Conservation (phyloP, 2,888 invertebrate genomes). For the Rotaria magnacalcarata region DNA sequence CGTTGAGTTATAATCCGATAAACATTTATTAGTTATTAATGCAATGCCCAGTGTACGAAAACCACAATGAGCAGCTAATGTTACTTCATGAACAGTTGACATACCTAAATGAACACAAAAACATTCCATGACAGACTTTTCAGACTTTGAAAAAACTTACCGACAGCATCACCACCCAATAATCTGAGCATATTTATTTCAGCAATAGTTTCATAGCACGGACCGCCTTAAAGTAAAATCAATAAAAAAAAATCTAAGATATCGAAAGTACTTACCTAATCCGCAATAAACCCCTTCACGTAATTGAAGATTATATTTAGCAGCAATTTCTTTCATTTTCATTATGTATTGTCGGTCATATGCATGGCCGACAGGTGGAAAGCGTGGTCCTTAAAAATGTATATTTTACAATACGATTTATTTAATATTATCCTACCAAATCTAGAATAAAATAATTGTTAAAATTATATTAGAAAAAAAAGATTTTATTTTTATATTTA, state of each 20-base stretch:
- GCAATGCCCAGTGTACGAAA: constrained; percentile 41
- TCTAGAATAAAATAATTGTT: neutral
- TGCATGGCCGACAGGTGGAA: constrained; percentile 44
- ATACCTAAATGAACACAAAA: constrained; percentile 9
- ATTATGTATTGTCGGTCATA: constrained; percentile 25
- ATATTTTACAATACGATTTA: neutral
- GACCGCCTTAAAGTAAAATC: constrained; percentile 74
- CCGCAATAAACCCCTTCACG: constrained; percentile 39
- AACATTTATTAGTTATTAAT: constrained; percentile 43
- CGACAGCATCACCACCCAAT: constrained; percentile 64
- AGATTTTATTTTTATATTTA: neutral
- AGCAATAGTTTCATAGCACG: constrained; percentile 88
- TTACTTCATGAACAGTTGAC: constrained; percentile 44
- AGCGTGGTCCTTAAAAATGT: constrained; percentile 36
- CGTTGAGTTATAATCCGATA: constrained; percentile 40
- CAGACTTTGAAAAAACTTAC: constrained; percentile 47
- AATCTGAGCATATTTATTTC: constrained; percentile 77
- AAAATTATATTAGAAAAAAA: no score
- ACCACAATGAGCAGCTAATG: constrained; percentile 44
- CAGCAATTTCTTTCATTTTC: neutral
- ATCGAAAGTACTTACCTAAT: neutral
- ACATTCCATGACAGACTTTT: no score
- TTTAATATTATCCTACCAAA: neutral
- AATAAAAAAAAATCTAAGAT: neutral
- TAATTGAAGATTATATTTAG: neutral